Conservation (phyloP, 2,113 vertebrate genomes). For the Nyctereutes procyonoides region DNA sequence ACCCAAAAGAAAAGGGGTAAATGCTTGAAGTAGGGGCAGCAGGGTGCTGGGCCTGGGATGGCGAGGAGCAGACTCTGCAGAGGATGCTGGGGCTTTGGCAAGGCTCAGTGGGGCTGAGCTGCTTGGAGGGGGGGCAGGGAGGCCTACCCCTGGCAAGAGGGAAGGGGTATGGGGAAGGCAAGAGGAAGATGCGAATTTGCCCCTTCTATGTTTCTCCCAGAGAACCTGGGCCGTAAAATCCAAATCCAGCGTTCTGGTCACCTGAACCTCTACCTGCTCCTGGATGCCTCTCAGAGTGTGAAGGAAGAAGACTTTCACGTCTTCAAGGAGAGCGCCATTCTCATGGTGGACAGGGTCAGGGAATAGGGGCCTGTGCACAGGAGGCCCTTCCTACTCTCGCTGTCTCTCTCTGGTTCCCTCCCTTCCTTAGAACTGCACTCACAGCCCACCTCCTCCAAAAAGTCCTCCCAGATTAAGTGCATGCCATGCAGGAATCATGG, state of each 20-base stretch:
- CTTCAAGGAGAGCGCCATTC: constrained; percentile 82
- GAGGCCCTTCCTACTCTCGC: background rate
- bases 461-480: background rate
- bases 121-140: background rate
- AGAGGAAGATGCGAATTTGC: background rate
- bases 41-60: background rate
- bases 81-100: too few relatives aligned
- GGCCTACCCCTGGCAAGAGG: background rate
- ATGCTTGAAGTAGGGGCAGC: background rate
- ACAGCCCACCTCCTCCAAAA: background rate
- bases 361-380: background rate
- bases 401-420: background rate
- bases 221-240: constrained; percentile 81
- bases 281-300: constrained; percentile 92
- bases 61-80: background rate
- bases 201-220: background rate
- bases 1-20: constrained; percentile 49
- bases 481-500: background rate
- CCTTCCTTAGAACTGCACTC: background rate
- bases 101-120: background rate
- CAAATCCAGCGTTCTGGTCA: constrained; percentile 83
- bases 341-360: constrained; percentile 89
- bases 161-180: background rate
- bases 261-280: constrained; percentile 91
- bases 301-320: constrained; percentile 72